Base-by-base conservation (phyloP, 2,797 vertebrate genomes). In the Muscicapa striata region DNA sequence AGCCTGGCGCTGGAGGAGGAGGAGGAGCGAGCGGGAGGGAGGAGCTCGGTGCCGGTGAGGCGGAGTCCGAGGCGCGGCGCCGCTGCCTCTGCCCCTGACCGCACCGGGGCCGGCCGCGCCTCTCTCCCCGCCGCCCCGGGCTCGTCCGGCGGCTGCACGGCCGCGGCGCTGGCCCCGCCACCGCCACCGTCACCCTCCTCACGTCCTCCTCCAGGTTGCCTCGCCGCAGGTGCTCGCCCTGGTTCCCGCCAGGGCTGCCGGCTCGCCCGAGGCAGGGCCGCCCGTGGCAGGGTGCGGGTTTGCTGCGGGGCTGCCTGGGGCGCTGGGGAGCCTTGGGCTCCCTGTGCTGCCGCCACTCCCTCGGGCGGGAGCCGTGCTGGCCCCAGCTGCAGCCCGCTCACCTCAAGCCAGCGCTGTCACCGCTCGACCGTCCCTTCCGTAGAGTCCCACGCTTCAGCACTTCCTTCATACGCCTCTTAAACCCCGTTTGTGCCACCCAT, bases 51-150 rank as follows among this genome's bases (percentile, higher is more conserved):
- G 96, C 89, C 96, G 89, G 69, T 94, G 88, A 97, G 97, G 97
- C 97, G 98, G 98, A 97, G 97, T 96, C 97, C 97, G 79, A 20
- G 70, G 73, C 64, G 76, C 92, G 87, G 58, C 87, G 49, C 91
- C 90, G 26, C 84, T 69, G 55, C 77, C 59, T 27, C 58, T 38
- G 45, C 70, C 72, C 49, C 63, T 55, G 74, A 8, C 66, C 16
- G 12, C n/a, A 48, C n/a, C 26, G 18, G 51, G 84, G 48, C 94
- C 92, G 82, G 95, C 97, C 84, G 94, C 94, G 38, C 85, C 74
- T 83, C 73, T 52, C 51, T 59, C 59, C 70, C 17, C 80, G 68
- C 88, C 78, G 83, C 82, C 84, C 87, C 79, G 58, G 86, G 66
- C 18, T 88, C 89, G 73, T 88, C 92, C 77, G 70, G 98, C 95